Conservation (phyloP, 2,888 invertebrate species). For the Calephelis perditalis region DNA sequence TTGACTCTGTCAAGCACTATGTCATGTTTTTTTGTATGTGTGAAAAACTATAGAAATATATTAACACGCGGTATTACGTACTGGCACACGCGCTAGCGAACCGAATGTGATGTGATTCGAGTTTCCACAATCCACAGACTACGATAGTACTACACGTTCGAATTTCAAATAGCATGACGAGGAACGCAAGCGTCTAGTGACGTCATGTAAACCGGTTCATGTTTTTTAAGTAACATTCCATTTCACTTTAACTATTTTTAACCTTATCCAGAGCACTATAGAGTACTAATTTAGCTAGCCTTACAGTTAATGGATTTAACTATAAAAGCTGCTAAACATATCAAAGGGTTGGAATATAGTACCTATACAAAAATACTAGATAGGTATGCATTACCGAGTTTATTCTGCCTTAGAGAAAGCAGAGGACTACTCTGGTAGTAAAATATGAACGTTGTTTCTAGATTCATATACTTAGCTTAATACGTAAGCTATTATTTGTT, state of each 20-base stretch:
- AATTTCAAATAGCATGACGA: constrained; percentile 19
- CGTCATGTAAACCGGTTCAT: constrained; percentile 22
- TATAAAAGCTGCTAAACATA: constrained; percentile 2
- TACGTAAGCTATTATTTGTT: no score
- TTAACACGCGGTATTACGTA: constrained; percentile 19
- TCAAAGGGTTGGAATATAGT: not conserved
- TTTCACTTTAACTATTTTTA: constrained; percentile 1
- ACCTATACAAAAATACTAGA: not conserved
- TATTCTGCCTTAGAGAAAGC: no score
- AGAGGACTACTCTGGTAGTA: no score
- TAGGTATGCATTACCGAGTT: no score
- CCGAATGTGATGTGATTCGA: constrained; percentile 30
- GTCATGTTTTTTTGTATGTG: constrained; percentile 21
- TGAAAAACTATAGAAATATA: no score
- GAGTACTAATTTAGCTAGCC: not conserved
- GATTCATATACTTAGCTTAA: no score
- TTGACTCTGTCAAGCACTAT: constrained; percentile 11
- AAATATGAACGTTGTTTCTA: no score
- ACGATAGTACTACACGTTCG: constrained; percentile 38
- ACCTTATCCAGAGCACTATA: not conserved
- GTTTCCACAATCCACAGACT: constrained; percentile 40
- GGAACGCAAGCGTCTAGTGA: constrained; percentile 21
- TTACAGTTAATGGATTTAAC: not conserved
- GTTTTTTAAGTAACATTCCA: constrained; percentile 21
- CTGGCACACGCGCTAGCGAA: constrained; percentile 18